A percentile compares a stretch with the other conserved stretches of the same genome.
Evolutionary conservation across 2,113 vertebrate genomes (phyloP).

Genomic region (Elachura formosa): DNA sequence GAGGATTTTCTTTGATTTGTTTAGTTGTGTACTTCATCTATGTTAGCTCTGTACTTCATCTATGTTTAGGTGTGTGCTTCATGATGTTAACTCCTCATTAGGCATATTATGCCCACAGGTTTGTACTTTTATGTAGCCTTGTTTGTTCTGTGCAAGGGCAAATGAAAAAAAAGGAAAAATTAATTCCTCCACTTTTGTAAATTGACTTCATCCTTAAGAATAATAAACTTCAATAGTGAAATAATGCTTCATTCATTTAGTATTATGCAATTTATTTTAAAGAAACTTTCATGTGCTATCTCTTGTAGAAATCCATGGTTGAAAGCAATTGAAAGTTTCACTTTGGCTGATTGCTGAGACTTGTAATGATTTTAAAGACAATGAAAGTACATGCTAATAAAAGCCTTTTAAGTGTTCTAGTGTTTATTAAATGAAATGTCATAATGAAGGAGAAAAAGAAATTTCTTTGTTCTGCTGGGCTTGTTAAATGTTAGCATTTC

Average conservation of each 20-base stretch:
- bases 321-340: not conserved
- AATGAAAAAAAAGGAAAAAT: not conserved
- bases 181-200: not conserved
- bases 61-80: not conserved
- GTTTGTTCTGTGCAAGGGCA: not conserved
- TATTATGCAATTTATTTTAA: not conserved
- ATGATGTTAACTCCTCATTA: not conserved
- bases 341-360: not conserved
- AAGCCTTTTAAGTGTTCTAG: not conserved
- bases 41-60: not conserved
- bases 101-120: not conserved
- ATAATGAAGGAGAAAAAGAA: not conserved
- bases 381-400: not conserved
- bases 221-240: not conserved
- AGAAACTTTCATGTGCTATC: not conserved
- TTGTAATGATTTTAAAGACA: not conserved
- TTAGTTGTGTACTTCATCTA: not conserved
- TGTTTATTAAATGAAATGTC: not conserved
- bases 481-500: not conserved
- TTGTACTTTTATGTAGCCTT: not conserved
- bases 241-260: not conserved
- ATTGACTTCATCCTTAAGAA: not conserved
- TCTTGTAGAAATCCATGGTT: not conserved
- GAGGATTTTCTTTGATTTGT: not conserved
- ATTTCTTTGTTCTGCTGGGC: not conserved